A percentile compares a stretch with the other conserved stretches of the same genome.
Evolutionary conservation across 2,797 vertebrate species (phyloP).

Genomic region (Enteromius treurensis): DNA sequence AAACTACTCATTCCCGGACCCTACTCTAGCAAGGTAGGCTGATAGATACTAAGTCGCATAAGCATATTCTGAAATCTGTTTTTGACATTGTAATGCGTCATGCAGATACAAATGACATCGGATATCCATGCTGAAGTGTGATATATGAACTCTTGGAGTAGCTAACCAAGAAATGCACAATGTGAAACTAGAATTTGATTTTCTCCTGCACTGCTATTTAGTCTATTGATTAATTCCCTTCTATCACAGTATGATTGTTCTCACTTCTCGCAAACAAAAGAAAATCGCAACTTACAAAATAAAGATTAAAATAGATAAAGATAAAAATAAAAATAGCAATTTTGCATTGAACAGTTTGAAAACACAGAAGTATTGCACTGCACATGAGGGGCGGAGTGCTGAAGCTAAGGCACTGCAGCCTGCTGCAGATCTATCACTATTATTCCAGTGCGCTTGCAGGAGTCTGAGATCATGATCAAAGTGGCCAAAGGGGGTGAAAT

Average conservation of each 20-base stretch:
- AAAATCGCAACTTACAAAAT: background rate
- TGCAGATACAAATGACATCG: background rate
- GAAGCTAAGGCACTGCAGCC: constrained; percentile 22
- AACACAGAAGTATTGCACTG: background rate
- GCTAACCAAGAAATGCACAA: background rate
- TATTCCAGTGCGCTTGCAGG: constrained; percentile 24
- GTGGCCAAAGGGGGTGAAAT: constrained; percentile 52
- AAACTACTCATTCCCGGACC: constrained; percentile 92
- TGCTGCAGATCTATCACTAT: constrained; percentile 53
- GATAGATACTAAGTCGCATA: background rate
- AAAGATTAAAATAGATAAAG: background rate
- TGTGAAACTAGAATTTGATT: background rate
- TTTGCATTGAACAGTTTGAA: background rate
- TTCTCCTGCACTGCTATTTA: background rate
- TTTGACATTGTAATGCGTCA: background rate
- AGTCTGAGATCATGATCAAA: constrained; percentile 36
- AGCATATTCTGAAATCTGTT: background rate
- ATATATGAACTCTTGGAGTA: background rate
- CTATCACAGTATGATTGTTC: background rate
- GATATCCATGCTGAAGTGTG: background rate
- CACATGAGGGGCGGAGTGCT: constrained; percentile 9
- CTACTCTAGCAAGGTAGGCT: constrained; percentile 89
- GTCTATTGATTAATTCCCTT: background rate
- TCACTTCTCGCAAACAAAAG: background rate
- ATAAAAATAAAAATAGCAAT: background rate